A percentile compares a stretch with the other conserved stretches of the same genome.
These are phyloP conservation scores for Sinocyclocheilus rhinocerous DNA, from an alignment of 2,113 vertebrate genomes.

Conservation along the genomic window DNA sequence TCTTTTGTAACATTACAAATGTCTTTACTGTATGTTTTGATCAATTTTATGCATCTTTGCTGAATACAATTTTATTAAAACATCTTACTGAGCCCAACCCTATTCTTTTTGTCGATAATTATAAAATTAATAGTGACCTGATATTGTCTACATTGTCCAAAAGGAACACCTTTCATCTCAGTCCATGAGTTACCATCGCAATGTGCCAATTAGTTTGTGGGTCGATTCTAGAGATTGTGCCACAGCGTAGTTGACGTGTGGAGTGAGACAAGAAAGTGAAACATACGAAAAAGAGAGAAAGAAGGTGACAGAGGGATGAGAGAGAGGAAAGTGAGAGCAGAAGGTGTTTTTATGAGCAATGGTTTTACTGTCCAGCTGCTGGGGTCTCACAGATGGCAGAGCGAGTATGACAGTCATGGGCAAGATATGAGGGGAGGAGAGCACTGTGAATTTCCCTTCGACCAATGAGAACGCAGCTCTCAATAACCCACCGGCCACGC, in stretches of 20 bases:
- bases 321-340: conserved; percentile 26
- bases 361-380: conserved; percentile 51
- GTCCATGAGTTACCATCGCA: not conserved
- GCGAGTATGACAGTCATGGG: conserved; percentile 33
- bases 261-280: not conserved
- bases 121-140: not conserved
- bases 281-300: conserved; percentile 20
- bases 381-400: conserved; percentile 45
- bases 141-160: not conserved
- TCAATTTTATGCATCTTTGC: no score
- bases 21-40: no score
- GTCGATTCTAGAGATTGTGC: conserved; percentile 14
- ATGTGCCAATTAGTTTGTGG: conserved; percentile 15
- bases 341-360: conserved; percentile 45
- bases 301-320: conserved; percentile 20
- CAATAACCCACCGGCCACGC: conserved; percentile 1
- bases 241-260: not conserved
- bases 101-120: not conserved
- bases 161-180: not conserved
- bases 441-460: not conserved
- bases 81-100: no score
- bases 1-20: no score
- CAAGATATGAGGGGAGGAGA: conserved; percentile 18
- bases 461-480: conserved; percentile 23
- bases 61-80: no score